phyloP scores from a whole-genome alignment of 2,888 invertebrate species.

The Sarcophaga variegata region DNA sequence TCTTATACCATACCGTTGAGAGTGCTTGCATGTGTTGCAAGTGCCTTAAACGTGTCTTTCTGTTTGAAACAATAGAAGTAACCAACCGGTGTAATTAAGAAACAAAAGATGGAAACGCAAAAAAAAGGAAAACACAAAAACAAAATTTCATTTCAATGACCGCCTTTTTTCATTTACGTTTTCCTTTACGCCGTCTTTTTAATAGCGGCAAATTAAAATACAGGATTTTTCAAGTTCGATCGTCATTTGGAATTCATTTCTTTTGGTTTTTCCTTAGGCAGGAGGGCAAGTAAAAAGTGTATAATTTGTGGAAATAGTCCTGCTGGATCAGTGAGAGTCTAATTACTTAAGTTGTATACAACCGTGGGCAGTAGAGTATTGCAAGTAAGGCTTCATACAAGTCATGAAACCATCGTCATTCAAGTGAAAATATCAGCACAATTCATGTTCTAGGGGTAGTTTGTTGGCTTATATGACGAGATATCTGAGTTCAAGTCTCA shows the following conservation, averaged over 20 bases:
- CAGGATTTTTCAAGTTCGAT: background rate
- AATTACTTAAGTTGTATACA: too few relatives aligned
- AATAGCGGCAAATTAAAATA: constrained; percentile 13
- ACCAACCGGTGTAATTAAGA: constrained; percentile 66
- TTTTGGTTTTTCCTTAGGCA: background rate
- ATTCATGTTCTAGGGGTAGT: too few relatives aligned
- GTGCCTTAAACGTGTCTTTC: constrained; percentile 31
- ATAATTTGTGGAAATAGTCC: too few relatives aligned
- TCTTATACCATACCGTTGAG: background rate
- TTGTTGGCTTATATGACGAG: too few relatives aligned
- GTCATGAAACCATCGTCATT: too few relatives aligned
- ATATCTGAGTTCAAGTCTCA: too few relatives aligned
- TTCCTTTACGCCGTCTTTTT: constrained; percentile 9
- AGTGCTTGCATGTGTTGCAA: constrained; percentile 6
- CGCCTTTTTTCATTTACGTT: constrained; percentile 39
- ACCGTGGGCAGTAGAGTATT: too few relatives aligned
- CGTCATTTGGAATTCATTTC: background rate
- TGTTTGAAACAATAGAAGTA: constrained; percentile 60
- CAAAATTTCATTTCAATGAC: constrained; percentile 53
- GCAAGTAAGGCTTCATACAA: too few relatives aligned
- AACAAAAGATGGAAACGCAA: constrained; percentile 45
- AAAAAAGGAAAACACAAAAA: constrained; percentile 22
- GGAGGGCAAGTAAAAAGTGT: too few relatives aligned
- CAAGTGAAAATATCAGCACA: too few relatives aligned
- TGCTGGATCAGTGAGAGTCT: too few relatives aligned